Conservation (phyloP, 1,140 invertebrate species). For the Capitella teleta region DNA sequence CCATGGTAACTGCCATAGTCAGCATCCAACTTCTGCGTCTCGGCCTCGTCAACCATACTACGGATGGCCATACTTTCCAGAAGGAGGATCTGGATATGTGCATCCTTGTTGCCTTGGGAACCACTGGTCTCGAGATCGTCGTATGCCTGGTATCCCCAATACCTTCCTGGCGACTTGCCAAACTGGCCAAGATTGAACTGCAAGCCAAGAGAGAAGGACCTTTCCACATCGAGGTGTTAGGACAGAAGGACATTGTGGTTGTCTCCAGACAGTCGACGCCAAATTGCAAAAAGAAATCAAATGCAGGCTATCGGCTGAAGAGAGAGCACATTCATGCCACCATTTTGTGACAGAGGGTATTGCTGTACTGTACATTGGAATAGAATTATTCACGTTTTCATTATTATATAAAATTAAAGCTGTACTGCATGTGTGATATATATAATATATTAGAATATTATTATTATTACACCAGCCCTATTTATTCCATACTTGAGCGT, state of each 20-base stretch:
- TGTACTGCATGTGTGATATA: no score
- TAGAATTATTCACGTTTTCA: no score
- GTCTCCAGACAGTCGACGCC: no score
- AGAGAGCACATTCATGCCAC: no score
- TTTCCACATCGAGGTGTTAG: slow-evolving; percentile 41
- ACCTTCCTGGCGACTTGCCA: slow-evolving; percentile 37
- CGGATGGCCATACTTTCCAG: slow-evolving; percentile 41
- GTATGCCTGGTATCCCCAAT: slow-evolving; percentile 36
- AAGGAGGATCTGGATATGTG: slow-evolving; percentile 39
- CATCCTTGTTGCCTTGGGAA: slow-evolving; percentile 34
- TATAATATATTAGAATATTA: no score
- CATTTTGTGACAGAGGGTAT: no score
- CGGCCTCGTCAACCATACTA: slow-evolving; percentile 42
- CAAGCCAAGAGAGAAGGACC: slow-evolving; percentile 38
- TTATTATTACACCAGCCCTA: no score
- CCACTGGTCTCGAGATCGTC: slow-evolving; percentile 34
- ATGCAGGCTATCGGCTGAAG: no score
- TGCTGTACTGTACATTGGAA: no score
- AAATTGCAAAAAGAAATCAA: no score
- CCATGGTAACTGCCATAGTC: slow-evolving; percentile 39
- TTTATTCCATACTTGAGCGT: no score
- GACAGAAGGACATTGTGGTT: slow-evolving; percentile 20
- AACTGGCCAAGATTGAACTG: slow-evolving; percentile 37
- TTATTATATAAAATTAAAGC: no score
- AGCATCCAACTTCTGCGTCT: slow-evolving; percentile 42